These are phyloP conservation scores for Protobothrops mucrosquamatus DNA, from an alignment of 2,113 vertebrate genomes.

Conservation along the genomic window DNA sequence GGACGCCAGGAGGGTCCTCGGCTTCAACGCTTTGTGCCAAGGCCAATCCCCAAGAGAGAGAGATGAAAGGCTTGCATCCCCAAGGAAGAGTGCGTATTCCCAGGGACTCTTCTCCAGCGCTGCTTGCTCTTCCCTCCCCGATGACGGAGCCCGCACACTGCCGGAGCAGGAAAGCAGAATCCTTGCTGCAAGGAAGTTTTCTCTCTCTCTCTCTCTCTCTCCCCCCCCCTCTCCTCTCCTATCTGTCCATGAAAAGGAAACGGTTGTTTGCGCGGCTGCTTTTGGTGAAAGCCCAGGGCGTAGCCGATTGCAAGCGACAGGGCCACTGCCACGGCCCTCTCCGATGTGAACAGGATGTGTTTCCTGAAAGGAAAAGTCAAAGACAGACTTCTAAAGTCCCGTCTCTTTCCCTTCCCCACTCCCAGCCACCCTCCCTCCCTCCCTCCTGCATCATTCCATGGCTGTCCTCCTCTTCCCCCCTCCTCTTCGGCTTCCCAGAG, in stretches of 20 bases:
- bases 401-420: too few species aligned
- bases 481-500: too few species aligned
- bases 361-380: too few species aligned
- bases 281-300: slow-evolving; percentile 74
- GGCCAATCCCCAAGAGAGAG: background rate
- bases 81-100: background rate
- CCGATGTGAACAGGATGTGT: slow-evolving; percentile 92
- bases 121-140: background rate
- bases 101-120: slow-evolving; percentile 16
- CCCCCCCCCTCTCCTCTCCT: slow-evolving; percentile 21
- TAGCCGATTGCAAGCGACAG: slow-evolving; percentile 80
- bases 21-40: slow-evolving; percentile 23
- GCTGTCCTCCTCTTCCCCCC: too few species aligned
- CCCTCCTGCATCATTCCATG: too few species aligned
- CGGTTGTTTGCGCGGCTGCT: slow-evolving; percentile 75
- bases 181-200: slow-evolving; percentile 56
- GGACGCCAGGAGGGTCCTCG: background rate
- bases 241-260: slow-evolving; percentile 71
- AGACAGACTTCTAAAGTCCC: too few species aligned
- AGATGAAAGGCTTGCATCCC: background rate
- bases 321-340: slow-evolving; percentile 69
- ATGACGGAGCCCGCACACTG: slow-evolving; percentile 18
- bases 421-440: too few species aligned
- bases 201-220: background rate
- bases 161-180: slow-evolving; percentile 45